Evolutionary conservation across 2,797 vertebrate species (phyloP).

Genomic region (Myotis pilosus): DNA sequence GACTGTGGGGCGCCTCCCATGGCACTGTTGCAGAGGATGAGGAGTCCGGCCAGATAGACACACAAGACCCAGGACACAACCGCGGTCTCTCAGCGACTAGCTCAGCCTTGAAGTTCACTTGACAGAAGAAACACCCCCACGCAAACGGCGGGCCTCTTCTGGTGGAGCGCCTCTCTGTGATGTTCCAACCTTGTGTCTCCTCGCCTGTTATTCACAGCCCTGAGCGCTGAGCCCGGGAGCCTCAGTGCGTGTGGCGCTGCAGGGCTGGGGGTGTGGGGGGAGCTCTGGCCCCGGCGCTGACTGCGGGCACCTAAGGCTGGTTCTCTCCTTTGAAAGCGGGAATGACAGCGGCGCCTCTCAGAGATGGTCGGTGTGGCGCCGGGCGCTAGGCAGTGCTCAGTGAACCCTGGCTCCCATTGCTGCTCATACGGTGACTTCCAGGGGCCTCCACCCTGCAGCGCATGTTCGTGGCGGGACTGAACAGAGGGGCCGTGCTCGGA

Average conservation of each 20-base stretch:
- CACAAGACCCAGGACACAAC: neutral
- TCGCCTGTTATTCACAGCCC: accelerated
- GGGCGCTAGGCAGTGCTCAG: accelerated
- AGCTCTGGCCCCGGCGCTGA: neutral
- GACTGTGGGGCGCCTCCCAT: accelerated
- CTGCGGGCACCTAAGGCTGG: neutral
- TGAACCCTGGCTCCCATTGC: accelerated
- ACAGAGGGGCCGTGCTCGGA: accelerated
- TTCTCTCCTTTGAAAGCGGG: neutral
- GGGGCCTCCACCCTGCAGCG: accelerated
- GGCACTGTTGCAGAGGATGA: neutral
- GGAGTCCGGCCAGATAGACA: neutral
- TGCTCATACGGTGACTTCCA: accelerated
- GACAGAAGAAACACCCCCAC: too few relatives aligned
- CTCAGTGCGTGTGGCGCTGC: accelerated
- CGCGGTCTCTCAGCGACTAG: neutral
- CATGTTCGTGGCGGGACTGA: neutral
- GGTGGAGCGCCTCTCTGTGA: neutral
- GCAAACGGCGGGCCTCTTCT: accelerated
- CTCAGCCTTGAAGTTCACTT: accelerated
- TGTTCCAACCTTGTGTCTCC: accelerated
- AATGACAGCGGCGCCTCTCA: accelerated
- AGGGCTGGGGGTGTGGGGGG: too few relatives aligned
- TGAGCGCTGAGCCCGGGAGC: accelerated
- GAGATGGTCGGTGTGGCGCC: accelerated